A percentile compares a stretch with the other conserved stretches of the same genome.
Evolutionary conservation across 2,797 vertebrate species (phyloP).

Genomic region (Danio jaintianensis): DNA sequence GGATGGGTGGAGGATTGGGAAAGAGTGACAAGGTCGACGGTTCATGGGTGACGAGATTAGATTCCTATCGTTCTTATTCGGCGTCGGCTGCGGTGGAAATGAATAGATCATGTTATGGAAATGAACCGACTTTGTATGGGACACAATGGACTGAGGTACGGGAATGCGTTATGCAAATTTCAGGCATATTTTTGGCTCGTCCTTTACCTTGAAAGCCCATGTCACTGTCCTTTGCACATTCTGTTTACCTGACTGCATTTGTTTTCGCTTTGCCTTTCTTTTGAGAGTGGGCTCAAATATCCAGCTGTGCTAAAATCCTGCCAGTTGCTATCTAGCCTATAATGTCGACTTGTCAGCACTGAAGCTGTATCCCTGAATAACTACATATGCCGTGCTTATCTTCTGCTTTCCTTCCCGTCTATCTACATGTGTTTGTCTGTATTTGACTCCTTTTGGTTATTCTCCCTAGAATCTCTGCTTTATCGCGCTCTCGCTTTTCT

Average conservation of each 20-base stretch:
- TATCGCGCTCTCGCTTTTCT: constrained; percentile 11
- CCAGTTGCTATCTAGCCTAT: constrained; percentile 60
- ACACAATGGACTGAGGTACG: constrained; percentile 37
- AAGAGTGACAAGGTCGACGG: constrained; percentile 47
- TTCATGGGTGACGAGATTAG: constrained; percentile 36
- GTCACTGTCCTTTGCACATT: constrained; percentile 19
- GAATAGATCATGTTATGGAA: constrained; percentile 27
- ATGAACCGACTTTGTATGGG: constrained; percentile 23
- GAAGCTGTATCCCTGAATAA: constrained; percentile 57
- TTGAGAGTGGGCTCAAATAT: constrained; percentile 50
- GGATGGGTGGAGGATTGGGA: constrained; percentile 35
- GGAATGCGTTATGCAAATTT: constrained; percentile 71
- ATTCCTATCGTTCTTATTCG: constrained; percentile 32
- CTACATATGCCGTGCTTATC: constrained; percentile 63
- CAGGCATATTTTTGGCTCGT: constrained; percentile 70
- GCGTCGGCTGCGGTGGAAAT: constrained; percentile 5
- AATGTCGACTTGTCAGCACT: constrained; percentile 65
- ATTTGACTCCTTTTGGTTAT: constrained; percentile 24
- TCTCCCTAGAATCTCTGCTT: background rate
- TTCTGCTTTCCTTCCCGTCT: constrained; percentile 32
- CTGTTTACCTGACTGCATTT: constrained; percentile 26
- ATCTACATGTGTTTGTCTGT: constrained; percentile 40
- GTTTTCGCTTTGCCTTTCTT: constrained; percentile 42
- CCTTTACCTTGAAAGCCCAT: constrained; percentile 39
- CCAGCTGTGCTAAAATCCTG: constrained; percentile 58